Evolutionary conservation across 1,140 invertebrate genomes (phyloP).

Genomic region (Babylonia areolata): DNA sequence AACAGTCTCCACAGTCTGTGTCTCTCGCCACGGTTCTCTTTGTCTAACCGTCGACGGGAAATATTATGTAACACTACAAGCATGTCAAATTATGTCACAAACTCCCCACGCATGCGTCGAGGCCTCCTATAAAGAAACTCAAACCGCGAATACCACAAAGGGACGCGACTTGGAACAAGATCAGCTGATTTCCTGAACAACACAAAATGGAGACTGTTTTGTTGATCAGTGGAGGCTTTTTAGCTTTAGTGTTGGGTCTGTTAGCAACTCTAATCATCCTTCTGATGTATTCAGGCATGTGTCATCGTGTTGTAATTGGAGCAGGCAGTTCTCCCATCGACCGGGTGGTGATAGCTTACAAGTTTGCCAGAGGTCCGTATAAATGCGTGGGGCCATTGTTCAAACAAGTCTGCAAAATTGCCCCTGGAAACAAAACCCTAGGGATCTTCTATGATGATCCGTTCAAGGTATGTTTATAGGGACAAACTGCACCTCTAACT

Average conservation of each 20-base stretch:
- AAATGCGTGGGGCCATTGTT: conserved; percentile 74
- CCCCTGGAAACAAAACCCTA: conserved; percentile 70
- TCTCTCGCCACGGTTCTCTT: too few species aligned
- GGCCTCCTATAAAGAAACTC: background rate
- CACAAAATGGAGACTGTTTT: background rate
- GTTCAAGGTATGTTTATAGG: conserved; percentile 67
- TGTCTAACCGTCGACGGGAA: too few species aligned
- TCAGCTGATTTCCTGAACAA: background rate
- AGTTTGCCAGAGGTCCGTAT: conserved; percentile 75
- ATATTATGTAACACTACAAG: too few species aligned
- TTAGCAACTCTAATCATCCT: conserved; percentile 65
- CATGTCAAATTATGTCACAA: too few species aligned
- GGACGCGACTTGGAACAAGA: background rate
- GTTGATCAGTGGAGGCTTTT: background rate
- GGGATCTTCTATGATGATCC: conserved; percentile 78
- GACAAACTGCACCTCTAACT: too few species aligned
- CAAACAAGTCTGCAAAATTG: conserved; percentile 71
- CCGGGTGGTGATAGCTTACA: conserved; percentile 73
- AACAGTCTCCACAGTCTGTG: too few species aligned
- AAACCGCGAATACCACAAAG: background rate
- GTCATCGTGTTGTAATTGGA: conserved; percentile 66
- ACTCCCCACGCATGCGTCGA: background rate
- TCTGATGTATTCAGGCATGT: conserved; percentile 72
- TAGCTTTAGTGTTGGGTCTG: conserved; percentile 59
- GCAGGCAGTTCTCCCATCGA: conserved; percentile 73